Percentiles rank a stretch among this genome's conserved stretches.
These are phyloP conservation scores for Pluvianellus socialis DNA, from an alignment of 2,113 vertebrate species.

Conservation along the genomic window DNA sequence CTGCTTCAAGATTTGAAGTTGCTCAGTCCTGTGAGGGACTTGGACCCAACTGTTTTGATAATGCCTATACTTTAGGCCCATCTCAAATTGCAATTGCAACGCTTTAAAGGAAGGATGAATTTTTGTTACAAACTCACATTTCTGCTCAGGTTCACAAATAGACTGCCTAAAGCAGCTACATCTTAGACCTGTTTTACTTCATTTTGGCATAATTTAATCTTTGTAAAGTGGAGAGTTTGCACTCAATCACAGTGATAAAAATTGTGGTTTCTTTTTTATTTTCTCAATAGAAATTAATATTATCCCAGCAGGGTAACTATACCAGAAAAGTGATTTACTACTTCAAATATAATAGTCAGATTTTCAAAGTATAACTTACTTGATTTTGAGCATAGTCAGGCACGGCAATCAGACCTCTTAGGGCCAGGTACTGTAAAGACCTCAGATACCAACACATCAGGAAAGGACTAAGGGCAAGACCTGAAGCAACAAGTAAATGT, in stretches of 20 bases:
- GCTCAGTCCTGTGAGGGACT: background rate
- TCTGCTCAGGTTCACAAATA: background rate
- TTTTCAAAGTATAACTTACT: background rate
- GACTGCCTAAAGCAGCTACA: background rate
- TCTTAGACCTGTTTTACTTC: background rate
- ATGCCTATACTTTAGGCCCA: background rate
- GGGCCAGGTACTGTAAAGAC: accelerated
- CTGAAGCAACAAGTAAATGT: background rate
- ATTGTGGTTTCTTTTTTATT: accelerated
- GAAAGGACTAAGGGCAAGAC: background rate
- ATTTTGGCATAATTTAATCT: background rate
- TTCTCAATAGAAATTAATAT: background rate
- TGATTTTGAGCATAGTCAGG: background rate
- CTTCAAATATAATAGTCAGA: background rate
- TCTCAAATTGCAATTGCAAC: background rate
- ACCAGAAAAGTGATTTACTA: background rate
- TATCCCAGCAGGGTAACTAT: background rate
- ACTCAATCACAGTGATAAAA: background rate
- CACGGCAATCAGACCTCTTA: background rate
- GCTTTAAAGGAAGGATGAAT: background rate
- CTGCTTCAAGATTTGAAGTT: background rate
- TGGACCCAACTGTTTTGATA: background rate
- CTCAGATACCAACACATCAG: background rate
- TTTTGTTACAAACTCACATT: background rate
- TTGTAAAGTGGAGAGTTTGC: background rate